Evolutionary conservation across 2,797 vertebrate species (phyloP).

Genomic region (Semotilus atromaculatus): DNA sequence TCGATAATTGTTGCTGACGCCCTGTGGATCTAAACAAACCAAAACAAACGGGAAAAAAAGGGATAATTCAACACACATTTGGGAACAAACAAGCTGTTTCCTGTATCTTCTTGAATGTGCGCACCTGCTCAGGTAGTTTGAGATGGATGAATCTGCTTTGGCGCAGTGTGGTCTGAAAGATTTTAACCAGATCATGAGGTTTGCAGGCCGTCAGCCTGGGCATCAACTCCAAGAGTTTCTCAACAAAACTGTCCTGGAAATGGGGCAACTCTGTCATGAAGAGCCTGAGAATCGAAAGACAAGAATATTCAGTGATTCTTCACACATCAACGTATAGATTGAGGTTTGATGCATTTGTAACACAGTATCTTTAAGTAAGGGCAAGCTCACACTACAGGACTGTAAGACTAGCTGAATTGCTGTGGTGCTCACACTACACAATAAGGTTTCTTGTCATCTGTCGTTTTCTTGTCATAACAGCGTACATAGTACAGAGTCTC

Average conservation of each 20-base stretch:
- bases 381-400: background rate
- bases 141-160: constrained; percentile 91
- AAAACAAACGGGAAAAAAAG: background rate
- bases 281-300: constrained; percentile 72
- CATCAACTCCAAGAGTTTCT: constrained; percentile 92
- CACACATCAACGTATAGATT: background rate
- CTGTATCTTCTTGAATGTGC: background rate
- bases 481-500: too few species aligned
- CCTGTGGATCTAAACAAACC: constrained; percentile 83
- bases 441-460: background rate
- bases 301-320: background rate
- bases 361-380: background rate
- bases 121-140: constrained; percentile 88
- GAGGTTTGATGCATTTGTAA: background rate
- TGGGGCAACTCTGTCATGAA: constrained; percentile 90
- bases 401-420: background rate
- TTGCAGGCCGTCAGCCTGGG: constrained; percentile 90
- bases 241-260: constrained; percentile 94
- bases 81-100: background rate
- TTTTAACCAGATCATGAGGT: constrained; percentile 90
- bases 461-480: background rate
- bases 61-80: background rate
- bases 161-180: constrained; percentile 89
- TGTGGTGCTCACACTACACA: background rate
- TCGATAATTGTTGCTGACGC: constrained; percentile 93